Percentiles rank a stretch among this genome's conserved stretches.
Evolutionary conservation across 2,888 invertebrate species (phyloP).

Genomic region (Abrostola tripartita): DNA sequence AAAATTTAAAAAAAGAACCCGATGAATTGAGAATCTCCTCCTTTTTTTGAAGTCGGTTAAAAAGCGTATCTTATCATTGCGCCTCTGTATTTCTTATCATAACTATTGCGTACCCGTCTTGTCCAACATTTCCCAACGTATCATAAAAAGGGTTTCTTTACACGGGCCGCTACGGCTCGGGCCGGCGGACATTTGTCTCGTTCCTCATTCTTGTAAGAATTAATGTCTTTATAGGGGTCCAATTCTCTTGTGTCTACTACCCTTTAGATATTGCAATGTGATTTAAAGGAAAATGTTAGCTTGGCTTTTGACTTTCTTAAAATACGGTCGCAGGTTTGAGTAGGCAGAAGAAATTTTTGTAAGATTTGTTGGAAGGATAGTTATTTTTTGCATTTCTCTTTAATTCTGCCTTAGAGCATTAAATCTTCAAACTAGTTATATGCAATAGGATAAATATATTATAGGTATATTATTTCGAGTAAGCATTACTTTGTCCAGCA

Average conservation of each 20-base stretch:
- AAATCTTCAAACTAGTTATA: too few relatives aligned
- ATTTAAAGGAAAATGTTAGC: constrained; percentile 24
- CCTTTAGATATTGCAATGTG: constrained; percentile 46
- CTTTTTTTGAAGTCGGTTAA: too few relatives aligned
- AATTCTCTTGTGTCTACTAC: constrained; percentile 63
- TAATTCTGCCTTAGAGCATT: too few relatives aligned
- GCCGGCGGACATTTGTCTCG: constrained; percentile 69
- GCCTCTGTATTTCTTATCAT: background rate
- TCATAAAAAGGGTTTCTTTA: constrained; percentile 82
- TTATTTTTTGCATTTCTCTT: too few relatives aligned
- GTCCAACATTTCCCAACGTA: constrained; percentile 59
- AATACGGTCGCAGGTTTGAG: background rate
- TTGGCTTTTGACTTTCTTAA: background rate
- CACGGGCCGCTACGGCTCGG: constrained; percentile 65
- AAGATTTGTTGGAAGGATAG: too few relatives aligned
- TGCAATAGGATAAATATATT: too few relatives aligned
- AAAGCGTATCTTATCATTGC: too few relatives aligned
- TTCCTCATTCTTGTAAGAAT: constrained; percentile 74
- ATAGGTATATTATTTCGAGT: too few relatives aligned
- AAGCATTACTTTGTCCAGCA: too few relatives aligned
- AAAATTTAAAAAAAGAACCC: too few relatives aligned
- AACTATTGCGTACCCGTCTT: constrained; percentile 17
- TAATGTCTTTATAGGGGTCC: constrained; percentile 75
- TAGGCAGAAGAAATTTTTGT: too few relatives aligned
- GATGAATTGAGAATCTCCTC: too few relatives aligned